Percentiles rank a stretch among this genome's conserved stretches.
Conservation (phyloP, 2,888 invertebrate genomes). For the Diachrysia chrysitis region DNA sequence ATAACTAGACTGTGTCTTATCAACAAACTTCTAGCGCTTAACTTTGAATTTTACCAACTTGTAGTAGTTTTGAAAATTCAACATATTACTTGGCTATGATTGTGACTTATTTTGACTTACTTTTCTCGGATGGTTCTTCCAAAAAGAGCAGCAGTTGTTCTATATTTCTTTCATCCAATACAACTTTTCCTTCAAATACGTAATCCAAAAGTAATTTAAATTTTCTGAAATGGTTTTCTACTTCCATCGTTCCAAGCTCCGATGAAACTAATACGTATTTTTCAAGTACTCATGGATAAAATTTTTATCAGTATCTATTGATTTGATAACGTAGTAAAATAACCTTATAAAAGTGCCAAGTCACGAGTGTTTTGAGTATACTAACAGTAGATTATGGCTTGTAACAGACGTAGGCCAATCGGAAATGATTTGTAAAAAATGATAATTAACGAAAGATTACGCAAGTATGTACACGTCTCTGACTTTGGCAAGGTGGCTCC, state of each 20-base stretch:
- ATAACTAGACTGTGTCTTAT: not conserved
- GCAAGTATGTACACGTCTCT: too few relatives aligned
- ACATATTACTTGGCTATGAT: too few relatives aligned
- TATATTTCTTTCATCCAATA: conserved; percentile 56
- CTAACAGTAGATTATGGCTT: too few relatives aligned
- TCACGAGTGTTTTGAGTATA: not conserved
- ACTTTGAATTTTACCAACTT: not conserved
- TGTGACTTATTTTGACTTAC: conserved; percentile 12
- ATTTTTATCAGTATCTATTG: conserved; percentile 4
- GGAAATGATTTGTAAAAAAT: not conserved
- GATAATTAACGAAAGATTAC: too few relatives aligned
- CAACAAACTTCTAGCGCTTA: not conserved
- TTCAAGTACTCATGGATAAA: not conserved
- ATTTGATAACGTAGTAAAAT: not conserved
- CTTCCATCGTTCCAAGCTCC: conserved; percentile 59
- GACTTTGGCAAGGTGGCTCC: too few relatives aligned
- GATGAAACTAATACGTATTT: not conserved
- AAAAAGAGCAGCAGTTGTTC: conserved; percentile 63
- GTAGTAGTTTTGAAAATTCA: too few relatives aligned
- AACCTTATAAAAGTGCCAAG: not conserved
- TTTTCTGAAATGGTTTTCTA: conserved; percentile 61
- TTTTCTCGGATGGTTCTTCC: conserved; percentile 49
- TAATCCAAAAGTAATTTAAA: conserved; percentile 62
- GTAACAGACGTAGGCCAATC: not conserved
- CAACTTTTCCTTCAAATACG: conserved; percentile 61